Evolutionary conservation across 2,113 vertebrate species (phyloP).

Genomic region (pig (Sus scrofa)): DNA sequence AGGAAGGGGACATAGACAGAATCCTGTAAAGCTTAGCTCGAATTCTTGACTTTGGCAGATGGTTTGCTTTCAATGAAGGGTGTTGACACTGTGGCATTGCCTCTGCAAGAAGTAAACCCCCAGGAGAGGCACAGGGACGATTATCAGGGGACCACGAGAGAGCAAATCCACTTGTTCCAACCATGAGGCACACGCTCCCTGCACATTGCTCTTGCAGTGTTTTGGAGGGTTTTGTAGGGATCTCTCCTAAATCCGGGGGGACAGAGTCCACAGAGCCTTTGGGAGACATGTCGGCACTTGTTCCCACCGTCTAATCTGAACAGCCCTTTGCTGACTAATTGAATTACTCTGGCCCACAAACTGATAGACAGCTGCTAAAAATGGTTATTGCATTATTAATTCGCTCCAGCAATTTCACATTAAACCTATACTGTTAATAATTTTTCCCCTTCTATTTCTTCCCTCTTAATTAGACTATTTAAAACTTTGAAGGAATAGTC

Average conservation of each 20-base stretch:
- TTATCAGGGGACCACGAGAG: not conserved
- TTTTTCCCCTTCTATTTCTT: conserved; percentile 89
- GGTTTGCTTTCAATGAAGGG: not conserved
- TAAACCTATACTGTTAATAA: conserved; percentile 91
- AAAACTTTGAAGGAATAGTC: conserved; percentile 91
- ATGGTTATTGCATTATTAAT: conserved; percentile 92
- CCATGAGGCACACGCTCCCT: not conserved
- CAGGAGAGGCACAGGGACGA: not conserved
- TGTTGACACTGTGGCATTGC: not conserved
- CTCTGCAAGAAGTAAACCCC: not conserved
- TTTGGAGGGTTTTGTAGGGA: not conserved
- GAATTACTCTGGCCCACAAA: conserved; percentile 88
- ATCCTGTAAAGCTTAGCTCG: not conserved
- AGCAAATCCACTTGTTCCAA: not conserved
- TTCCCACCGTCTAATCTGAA: conserved; percentile 81
- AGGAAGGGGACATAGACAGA: not conserved
- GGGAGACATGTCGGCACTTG: conserved; percentile 51
- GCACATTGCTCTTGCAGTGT: not conserved
- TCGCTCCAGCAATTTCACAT: conserved; percentile 90
- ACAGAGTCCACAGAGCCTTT: conserved; percentile 3
- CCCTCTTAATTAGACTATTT: conserved; percentile 92
- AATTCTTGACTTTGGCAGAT: not conserved
- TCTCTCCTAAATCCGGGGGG: not conserved
- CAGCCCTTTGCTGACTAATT: conserved; percentile 89
- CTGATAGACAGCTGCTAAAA: conserved; percentile 91